Percentiles rank a stretch among this genome's conserved stretches.
Conservation (phyloP, 2,113 vertebrate genomes). For the Numenius arquata region DNA sequence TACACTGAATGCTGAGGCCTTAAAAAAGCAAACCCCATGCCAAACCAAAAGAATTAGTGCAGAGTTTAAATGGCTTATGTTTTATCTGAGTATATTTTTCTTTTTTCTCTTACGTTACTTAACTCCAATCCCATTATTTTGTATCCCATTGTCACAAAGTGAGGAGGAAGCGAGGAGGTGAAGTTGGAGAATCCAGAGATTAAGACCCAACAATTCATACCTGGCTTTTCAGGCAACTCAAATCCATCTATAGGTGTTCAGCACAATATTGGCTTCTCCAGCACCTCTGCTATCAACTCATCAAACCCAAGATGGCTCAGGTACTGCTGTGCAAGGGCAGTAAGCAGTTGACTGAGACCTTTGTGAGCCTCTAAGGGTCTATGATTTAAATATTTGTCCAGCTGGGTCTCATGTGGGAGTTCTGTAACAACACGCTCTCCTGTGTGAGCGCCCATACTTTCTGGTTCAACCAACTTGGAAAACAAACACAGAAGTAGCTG, state of each 20-base stretch:
- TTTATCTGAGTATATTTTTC: not conserved
- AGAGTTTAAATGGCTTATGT: not conserved
- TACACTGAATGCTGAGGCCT: not conserved
- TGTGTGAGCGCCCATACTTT: not conserved
- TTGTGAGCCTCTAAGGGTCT: not conserved
- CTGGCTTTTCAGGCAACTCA: not conserved
- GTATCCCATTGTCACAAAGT: not conserved
- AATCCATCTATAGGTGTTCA: not conserved
- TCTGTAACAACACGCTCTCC: not conserved
- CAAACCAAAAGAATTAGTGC: not conserved
- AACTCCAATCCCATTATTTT: not conserved
- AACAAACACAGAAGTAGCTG: not conserved
- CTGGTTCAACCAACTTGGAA: not conserved
- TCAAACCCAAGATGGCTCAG: not conserved
- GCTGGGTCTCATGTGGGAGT: not conserved
- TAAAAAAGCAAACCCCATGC: not conserved
- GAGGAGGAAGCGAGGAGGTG: not conserved
- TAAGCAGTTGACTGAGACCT: not conserved
- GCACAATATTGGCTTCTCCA: not conserved
- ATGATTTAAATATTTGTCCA: slow-evolving; percentile 3
- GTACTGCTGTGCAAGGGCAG: not conserved
- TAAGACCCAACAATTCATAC: not conserved
- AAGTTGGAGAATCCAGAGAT: not conserved
- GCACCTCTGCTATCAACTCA: not conserved
- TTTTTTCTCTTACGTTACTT: not conserved